Conservation (phyloP, 2,797 vertebrate species). For the Tolypeutes matacus region DNA sequence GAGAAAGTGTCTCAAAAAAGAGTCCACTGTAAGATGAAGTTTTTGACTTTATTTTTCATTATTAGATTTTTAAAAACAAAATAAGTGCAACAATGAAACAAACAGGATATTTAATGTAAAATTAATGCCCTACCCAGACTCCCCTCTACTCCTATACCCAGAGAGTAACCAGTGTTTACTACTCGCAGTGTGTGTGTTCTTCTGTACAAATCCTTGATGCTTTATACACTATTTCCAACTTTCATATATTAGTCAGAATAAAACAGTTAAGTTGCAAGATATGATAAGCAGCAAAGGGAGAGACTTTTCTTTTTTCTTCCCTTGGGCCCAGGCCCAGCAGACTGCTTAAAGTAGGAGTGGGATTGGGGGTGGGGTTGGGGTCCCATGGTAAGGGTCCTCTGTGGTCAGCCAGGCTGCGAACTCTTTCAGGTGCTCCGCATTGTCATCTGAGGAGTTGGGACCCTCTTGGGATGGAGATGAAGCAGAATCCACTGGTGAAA, state of each 20-base stretch:
- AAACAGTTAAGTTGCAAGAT: constrained; percentile 32
- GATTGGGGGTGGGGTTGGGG: background rate
- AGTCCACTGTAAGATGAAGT: background rate
- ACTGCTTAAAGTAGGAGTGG: background rate
- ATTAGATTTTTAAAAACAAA: background rate
- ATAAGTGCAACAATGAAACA: background rate
- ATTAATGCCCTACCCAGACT: background rate
- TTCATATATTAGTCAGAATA: background rate
- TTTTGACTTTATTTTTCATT: constrained; percentile 33
- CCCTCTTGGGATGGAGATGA: constrained; percentile 90
- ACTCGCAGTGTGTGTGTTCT: background rate
- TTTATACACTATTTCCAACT: background rate
- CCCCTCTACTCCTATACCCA: background rate
- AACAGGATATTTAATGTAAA: constrained; percentile 22
- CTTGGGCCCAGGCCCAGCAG: background rate
- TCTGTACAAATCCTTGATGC: background rate
- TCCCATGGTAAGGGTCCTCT: constrained; percentile 52
- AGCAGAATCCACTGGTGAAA: constrained; percentile 91
- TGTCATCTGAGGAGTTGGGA: constrained; percentile 83
- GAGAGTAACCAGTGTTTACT: background rate
- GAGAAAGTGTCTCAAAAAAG: background rate
- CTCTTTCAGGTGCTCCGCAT: constrained; percentile 82
- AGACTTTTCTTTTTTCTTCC: background rate
- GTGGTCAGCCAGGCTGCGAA: constrained; percentile 53
- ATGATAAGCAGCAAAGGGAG: background rate